Evolutionary conservation across 2,888 invertebrate species (phyloP), one percentile per base, ranked within the genome.

Genomic region (Synanthedon formicaeformis): DNA sequence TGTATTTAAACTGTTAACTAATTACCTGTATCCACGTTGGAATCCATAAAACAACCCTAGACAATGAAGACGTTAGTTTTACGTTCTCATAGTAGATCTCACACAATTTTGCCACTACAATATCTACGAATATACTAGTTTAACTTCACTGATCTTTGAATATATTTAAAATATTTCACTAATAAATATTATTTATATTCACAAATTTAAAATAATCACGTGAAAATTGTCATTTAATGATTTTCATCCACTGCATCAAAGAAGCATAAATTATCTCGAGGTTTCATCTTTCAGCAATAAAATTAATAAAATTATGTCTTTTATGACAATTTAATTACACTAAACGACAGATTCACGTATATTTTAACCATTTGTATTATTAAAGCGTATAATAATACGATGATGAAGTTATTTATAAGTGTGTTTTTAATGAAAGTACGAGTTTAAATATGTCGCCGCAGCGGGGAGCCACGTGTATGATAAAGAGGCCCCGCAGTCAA

Each of bases 391-490:
- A 54, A 50, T 56, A 55, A 52, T 56, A 55, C 51, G 50, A 57
- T 59, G 59, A 59, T 59, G 54, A 59, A 59, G 57, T 58, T 59
- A 63, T 65, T 63, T 58, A 60, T 63, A 62, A 65, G 60, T 62
- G 62, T 61, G 58, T 62, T 59, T 53, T 34, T 56, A 54, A 55
- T 62, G 57, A 59, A 58, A 57, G 59, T 57, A 53, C 51, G 50
- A 58, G 59, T 62, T 60, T 62, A 64, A 63, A 62, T 64, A 66
- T 69, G 65, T 60, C 52, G 58, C 61, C 71, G 50, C 76, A n/a
- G 58, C 72, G 70, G 78, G 78, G 67, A 56, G 71, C 69, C 73
- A 57, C 64, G 56, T 58, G 59, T 60, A 64, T 60, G 64, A 62
- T 67, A 58, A 63, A 58, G 58, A 60, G 59, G 71, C 69, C 68